phyloP scores from a whole-genome alignment of 2,113 vertebrate species.

The Tricholaema leucomelas region DNA sequence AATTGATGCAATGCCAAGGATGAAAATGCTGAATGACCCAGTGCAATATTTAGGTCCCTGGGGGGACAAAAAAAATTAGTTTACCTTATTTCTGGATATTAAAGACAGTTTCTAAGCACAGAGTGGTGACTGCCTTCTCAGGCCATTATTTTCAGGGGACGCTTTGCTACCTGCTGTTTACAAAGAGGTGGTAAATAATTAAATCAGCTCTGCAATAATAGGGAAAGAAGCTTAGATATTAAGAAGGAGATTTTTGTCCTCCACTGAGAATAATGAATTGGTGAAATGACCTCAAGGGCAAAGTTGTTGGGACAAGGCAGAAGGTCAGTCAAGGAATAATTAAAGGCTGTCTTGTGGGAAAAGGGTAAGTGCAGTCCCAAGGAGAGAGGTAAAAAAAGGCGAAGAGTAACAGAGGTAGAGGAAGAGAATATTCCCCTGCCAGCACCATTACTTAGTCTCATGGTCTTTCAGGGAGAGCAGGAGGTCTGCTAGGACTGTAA shows the following conservation, averaged over 20 bases:
- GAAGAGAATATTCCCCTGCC: not conserved
- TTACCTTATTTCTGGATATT: not conserved
- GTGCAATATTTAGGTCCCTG: not conserved
- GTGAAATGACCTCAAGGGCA: conserved; percentile 61
- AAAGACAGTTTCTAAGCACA: not conserved
- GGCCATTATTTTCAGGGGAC: not conserved
- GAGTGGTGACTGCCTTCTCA: not conserved
- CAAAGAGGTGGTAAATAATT: not conserved
- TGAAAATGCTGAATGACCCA: not conserved
- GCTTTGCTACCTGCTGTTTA: conserved; percentile 5
- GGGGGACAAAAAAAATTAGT: not conserved
- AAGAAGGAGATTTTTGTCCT: not conserved
- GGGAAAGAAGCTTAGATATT: conserved; percentile 18
- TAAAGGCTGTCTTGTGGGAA: conserved; percentile 64
- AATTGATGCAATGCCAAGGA: not conserved
- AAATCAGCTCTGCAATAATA: conserved; percentile 10
- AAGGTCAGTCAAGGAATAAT: conserved; percentile 70
- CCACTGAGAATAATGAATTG: conserved; percentile 55
- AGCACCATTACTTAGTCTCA: not conserved
- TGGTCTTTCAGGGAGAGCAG: not conserved
- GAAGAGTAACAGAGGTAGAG: conserved; percentile 1
- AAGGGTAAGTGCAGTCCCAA: not conserved
- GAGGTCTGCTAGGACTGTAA: conserved; percentile 19
- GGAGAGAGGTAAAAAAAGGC: not conserved
- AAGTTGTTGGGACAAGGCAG: conserved; percentile 71